Conservation (phyloP, 2,888 invertebrate species). For the Caenorhabditis panamensis region DNA sequence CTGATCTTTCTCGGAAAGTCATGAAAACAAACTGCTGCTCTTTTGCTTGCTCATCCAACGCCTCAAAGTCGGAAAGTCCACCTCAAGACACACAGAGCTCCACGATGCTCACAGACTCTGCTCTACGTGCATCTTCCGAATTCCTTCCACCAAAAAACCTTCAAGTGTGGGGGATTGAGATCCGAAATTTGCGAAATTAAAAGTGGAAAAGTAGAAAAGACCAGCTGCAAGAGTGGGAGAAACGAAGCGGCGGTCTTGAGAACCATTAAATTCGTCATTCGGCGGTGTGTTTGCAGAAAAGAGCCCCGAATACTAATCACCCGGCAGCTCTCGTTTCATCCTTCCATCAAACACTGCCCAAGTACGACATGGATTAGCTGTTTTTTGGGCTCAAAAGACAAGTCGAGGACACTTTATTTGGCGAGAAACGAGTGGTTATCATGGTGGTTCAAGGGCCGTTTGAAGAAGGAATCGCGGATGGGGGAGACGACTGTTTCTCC, state of each 20-base stretch:
- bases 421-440: too few relatives aligned
- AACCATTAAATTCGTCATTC: conserved; percentile 51
- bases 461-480: not conserved
- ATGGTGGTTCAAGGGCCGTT: too few relatives aligned
- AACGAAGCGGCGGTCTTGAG: not conserved
- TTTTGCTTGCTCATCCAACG: not conserved
- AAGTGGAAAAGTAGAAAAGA: conserved; percentile 35
- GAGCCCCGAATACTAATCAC: conserved; percentile 53
- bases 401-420: too few relatives aligned
- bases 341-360: not conserved
- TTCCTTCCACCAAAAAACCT: conserved; percentile 1
- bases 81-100: too few relatives aligned
- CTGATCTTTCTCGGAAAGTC: too few relatives aligned
- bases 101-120: too few relatives aligned
- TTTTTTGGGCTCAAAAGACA: not conserved
- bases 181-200: conserved; percentile 30
- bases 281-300: conserved; percentile 21
- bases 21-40: not conserved
- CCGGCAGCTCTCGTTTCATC: conserved; percentile 11
- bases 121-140: conserved; percentile 7
- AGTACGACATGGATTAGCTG: conserved; percentile 12
- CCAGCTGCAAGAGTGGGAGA: too few relatives aligned
- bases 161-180: conserved; percentile 14
- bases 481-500: conserved; percentile 12
- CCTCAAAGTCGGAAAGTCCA: not conserved